Base-by-base conservation (phyloP, 35 echinoderm and acorn worm genomes). In the Diadema setosum region DNA sequence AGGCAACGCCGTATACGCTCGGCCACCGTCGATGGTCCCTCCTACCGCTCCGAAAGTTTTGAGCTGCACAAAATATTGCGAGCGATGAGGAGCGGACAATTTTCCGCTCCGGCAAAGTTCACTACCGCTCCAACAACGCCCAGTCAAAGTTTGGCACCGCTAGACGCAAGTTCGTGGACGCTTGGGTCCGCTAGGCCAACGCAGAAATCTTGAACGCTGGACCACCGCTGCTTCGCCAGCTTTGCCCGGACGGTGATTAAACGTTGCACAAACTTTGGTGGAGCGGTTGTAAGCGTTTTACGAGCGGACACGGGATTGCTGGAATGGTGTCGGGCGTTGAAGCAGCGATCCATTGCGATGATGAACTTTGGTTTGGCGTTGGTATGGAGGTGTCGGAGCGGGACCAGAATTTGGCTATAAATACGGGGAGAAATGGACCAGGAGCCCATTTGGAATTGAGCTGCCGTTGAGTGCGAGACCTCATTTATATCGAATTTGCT, bases 21-120 rank as follows among this genome's bases (percentile, higher is more conserved):
- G 63, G 26, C 63, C 63, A 67, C 63, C 63, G 63, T 34, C 37
- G 63, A 67, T 67, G 63, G 63, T 67, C 63, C 63, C 63, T 67
- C 63, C 63, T 67, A 67, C 63, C 63, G 63, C 63, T 67, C 63
- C 63, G 63, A 67, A 67, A 67, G 63, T 67, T 67, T 67, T 67
- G 63, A 67, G 63, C 63, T 67, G 63, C 63, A 33, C 63, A 67
- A 67, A 67, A 67, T 67, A 67, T 67, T 67, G 63, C 63, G 63
- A 67, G 63, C 63, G 63, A 34, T 67, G 63, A 67, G 63, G 63
- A 67, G 63, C 63, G 63, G 63, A 34, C 63, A 67, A 67, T 67
- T 67, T 67, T 67, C 63, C 63, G 27, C 63, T 67, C 63, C 63
- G 63, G 63, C 63, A 67, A 67, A 67, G 63, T 33, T 67, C 25